phyloP scores from a whole-genome alignment of 2,888 invertebrate genomes.

The Calameuta idolon region DNA sequence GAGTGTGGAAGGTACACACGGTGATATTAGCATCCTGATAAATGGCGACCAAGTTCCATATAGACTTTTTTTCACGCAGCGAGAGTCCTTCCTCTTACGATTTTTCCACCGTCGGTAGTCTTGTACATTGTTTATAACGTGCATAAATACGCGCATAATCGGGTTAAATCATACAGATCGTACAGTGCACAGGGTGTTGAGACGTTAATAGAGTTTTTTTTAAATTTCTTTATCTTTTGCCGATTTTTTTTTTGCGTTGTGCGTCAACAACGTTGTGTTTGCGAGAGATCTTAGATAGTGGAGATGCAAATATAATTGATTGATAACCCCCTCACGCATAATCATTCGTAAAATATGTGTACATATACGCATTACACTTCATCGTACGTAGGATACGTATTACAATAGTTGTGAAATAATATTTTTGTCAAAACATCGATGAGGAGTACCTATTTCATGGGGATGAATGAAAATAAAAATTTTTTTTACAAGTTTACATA shows the following conservation, averaged over 20 bases:
- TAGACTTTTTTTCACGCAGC: background rate
- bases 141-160: background rate
- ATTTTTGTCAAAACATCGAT: slow-evolving; percentile 37
- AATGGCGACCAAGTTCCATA: background rate
- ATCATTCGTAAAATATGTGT: background rate
- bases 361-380: background rate
- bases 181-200: background rate
- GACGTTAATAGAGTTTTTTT: background rate
- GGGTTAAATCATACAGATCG: background rate
- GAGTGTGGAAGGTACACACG: background rate
- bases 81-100: background rate
- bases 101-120: background rate
- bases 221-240: background rate
- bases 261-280: background rate
- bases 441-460: slow-evolving; percentile 26
- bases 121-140: background rate
- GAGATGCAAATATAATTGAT: background rate
- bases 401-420: slow-evolving; percentile 36
- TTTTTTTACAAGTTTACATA: slow-evolving; percentile 40
- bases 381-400: background rate
- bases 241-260: background rate
- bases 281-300: background rate
- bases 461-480: slow-evolving; percentile 26
- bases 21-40: background rate
- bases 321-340: background rate